Percentiles rank a stretch among this genome's conserved stretches.
phyloP scores from a whole-genome alignment of 2,888 invertebrate species.

The Quadroppia sp. region DNA sequence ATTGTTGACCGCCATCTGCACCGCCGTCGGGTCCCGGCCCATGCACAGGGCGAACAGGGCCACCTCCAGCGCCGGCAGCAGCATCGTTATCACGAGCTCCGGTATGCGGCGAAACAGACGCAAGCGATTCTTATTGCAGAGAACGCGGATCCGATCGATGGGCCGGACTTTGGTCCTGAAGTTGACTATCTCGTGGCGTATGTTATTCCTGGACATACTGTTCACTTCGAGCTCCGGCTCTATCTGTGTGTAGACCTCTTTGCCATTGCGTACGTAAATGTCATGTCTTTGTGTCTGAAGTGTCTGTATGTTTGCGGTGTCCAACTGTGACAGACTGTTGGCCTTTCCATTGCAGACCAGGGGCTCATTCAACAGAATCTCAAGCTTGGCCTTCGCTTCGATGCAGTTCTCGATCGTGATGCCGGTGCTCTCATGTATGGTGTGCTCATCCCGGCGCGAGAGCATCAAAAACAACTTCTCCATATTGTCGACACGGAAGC shows the following conservation, averaged over 20 bases:
- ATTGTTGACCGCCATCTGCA: constrained; percentile 54
- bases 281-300: not conserved
- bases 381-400: constrained; percentile 1
- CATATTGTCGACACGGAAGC: constrained; percentile 56
- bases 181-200: constrained; percentile 18
- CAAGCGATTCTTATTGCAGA: constrained; percentile 39
- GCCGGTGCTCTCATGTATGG: not conserved
- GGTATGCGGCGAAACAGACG: constrained; percentile 40
- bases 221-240: constrained; percentile 8
- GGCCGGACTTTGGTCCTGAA: constrained; percentile 26
- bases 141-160: constrained; percentile 27
- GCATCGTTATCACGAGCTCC: constrained; percentile 47
- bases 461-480: constrained; percentile 90
- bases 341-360: constrained; percentile 25
- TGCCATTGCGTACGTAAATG: not conserved
- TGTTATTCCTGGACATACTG: constrained; percentile 1
- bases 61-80: constrained; percentile 54
- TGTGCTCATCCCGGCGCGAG: constrained; percentile 52
- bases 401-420: not conserved
- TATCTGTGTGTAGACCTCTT: constrained; percentile 31
- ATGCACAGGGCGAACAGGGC: constrained; percentile 54
- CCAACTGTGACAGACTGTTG: constrained; percentile 5
- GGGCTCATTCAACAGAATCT: constrained; percentile 3
- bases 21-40: constrained; percentile 50
- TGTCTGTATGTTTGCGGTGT: not conserved